Evolutionary conservation across 2,113 vertebrate species (phyloP).

Genomic region (Chionomys nivalis): DNA sequence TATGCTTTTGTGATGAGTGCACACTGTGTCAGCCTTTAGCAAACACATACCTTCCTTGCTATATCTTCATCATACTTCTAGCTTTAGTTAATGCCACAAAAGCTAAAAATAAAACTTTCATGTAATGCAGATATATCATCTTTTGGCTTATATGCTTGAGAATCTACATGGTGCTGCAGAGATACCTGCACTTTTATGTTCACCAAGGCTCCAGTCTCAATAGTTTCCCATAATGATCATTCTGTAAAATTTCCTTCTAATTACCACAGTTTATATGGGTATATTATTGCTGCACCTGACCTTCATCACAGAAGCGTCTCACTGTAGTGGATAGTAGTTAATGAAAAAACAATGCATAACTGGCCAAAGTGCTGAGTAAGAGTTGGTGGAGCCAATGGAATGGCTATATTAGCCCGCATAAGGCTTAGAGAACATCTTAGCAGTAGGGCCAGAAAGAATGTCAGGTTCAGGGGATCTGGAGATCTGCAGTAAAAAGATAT

Average conservation of each 20-base stretch:
- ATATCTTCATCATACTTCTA: background rate
- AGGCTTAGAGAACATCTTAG: background rate
- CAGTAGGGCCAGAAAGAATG: background rate
- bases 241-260: background rate
- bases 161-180: background rate
- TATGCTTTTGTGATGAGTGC: background rate
- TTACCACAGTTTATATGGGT: background rate
- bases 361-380: background rate
- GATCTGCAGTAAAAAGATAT: background rate
- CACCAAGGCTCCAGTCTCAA: background rate
- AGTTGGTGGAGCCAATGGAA: background rate
- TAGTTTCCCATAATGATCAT: background rate
- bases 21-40: background rate
- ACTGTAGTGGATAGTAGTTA: background rate
- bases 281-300: background rate
- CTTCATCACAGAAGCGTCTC: background rate
- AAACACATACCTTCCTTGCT: background rate
- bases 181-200: background rate
- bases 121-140: background rate
- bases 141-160: background rate
- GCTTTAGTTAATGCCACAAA: background rate
- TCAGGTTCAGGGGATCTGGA: background rate
- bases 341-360: background rate
- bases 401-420: background rate
- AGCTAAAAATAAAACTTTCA: background rate